A percentile compares a stretch with the other conserved stretches of the same genome.
These are phyloP conservation scores for Drosophila albomicans DNA, from an alignment of 1,140 invertebrate species.

Conservation along the genomic window DNA sequence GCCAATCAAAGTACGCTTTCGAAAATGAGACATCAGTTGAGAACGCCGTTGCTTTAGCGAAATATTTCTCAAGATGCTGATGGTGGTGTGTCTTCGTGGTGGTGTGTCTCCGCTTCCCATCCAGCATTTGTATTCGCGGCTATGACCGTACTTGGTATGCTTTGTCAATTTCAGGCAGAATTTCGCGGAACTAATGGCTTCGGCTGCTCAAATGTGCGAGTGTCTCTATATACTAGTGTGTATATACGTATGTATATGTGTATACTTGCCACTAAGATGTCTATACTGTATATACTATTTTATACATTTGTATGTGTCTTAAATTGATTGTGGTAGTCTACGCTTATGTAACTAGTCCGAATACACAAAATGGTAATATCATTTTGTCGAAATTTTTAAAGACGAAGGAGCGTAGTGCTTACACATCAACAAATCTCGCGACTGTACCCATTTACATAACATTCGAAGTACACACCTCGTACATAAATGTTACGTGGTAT, in stretches of 20 bases:
- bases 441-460: no score
- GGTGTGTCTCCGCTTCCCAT: neutral
- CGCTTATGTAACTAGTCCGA: no score
- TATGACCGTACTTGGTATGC: neutral
- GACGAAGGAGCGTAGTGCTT: no score
- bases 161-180: slow-evolving; percentile 17
- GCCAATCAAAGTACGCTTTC: slow-evolving; percentile 62
- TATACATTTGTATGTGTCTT: no score
- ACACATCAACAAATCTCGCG: no score
- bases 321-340: no score
- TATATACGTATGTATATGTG: neutral
- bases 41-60: slow-evolving; percentile 2
- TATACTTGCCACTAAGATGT: neutral
- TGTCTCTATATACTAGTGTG: neutral
- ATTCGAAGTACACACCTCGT: no score
- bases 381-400: no score
- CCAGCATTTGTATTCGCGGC: neutral
- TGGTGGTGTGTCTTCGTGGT: slow-evolving; percentile 17
- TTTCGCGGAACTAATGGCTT: slow-evolving; percentile 10
- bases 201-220: neutral
- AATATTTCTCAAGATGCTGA: slow-evolving; percentile 13
- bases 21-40: slow-evolving; percentile 37
- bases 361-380: no score
- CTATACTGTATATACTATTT: no score
- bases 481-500: no score